These are phyloP conservation scores for Tanypteryx hageni DNA, from an alignment of 2,888 invertebrate species.

Conservation along the genomic window DNA sequence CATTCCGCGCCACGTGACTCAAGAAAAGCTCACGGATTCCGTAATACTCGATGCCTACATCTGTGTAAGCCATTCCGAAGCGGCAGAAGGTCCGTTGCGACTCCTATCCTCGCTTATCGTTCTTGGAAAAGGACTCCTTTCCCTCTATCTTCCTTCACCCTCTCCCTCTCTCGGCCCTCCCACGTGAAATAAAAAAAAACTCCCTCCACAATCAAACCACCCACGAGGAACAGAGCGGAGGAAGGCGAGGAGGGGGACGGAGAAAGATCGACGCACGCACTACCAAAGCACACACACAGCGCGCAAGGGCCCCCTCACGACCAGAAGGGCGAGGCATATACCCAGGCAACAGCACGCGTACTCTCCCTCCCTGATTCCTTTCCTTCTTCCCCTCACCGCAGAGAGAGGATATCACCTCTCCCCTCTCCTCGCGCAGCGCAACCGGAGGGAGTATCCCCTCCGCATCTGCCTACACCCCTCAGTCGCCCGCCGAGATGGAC, in stretches of 20 bases:
- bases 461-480: neutral
- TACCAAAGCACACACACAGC: neutral
- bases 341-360: slow-evolving; percentile 32
- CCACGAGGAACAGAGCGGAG: neutral
- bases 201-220: slow-evolving; percentile 2
- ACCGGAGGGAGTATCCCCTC: neutral
- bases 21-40: too few species aligned
- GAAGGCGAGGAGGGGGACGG: too few species aligned
- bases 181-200: neutral
- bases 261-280: neutral
- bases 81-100: neutral
- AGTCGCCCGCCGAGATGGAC: neutral
- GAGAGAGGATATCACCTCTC: neutral
- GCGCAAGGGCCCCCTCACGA: neutral
- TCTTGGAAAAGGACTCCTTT: neutral
- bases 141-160: neutral
- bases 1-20: neutral
- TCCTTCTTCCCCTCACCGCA: neutral
- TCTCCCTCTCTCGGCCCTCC: neutral
- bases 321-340: neutral
- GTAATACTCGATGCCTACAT: too few species aligned
- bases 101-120: neutral
- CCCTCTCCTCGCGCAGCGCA: neutral
- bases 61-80: neutral
- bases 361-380: neutral